phyloP scores from a whole-genome alignment of 2,113 vertebrate species.

The Varanus salvator region DNA sequence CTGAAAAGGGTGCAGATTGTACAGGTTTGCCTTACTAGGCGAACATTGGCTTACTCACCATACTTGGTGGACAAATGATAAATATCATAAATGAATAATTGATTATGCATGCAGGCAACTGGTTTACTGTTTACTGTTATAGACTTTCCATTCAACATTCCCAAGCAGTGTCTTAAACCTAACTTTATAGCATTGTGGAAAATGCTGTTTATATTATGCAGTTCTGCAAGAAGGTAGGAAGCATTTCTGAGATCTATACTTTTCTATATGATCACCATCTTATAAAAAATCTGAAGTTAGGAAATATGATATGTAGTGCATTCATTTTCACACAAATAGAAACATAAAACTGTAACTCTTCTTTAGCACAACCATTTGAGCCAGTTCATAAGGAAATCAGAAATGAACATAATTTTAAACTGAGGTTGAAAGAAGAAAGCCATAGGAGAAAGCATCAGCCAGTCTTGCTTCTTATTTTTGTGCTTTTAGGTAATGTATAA shows the following conservation, averaged over 20 bases:
- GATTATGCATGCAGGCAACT: background rate
- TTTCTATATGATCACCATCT: background rate
- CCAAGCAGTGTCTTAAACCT: background rate
- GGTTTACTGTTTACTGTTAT: background rate
- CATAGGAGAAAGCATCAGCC: background rate
- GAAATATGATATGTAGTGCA: background rate
- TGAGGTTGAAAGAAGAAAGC: background rate
- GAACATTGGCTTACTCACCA: background rate
- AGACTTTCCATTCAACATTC: background rate
- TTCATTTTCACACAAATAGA: background rate
- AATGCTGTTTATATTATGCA: background rate
- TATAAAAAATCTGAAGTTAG: background rate
- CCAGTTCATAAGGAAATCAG: background rate
- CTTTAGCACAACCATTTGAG: background rate
- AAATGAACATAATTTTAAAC: background rate
- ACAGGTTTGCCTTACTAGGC: background rate
- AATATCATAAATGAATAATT: background rate
- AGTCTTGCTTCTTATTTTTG: background rate
- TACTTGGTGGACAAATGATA: background rate
- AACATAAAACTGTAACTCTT: background rate
- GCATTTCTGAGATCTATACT: background rate
- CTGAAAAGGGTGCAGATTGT: background rate
- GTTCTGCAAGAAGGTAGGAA: background rate
- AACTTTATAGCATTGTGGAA: background rate
- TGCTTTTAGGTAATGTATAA: background rate